Percentiles rank a stretch among this genome's conserved stretches.
These are phyloP conservation scores for Lasioglossum malachurum DNA, from an alignment of 2,888 invertebrate genomes.

Conservation along the genomic window DNA sequence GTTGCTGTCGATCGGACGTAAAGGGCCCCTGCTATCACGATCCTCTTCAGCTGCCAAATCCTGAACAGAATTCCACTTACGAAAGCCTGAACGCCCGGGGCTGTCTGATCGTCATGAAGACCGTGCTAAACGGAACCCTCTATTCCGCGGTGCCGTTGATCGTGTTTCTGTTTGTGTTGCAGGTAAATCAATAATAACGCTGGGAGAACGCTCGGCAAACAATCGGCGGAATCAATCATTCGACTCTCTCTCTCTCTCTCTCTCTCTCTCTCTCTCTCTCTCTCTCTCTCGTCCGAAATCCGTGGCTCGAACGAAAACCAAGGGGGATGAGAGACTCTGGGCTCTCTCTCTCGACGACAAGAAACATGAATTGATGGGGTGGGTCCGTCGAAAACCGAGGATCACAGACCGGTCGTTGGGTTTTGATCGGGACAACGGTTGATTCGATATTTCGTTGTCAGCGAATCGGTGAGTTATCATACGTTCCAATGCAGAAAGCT, in stretches of 20 bases:
- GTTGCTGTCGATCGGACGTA: slow-evolving; percentile 87
- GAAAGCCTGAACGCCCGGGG: slow-evolving; percentile 65
- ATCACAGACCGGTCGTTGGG: not conserved
- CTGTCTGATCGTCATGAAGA: slow-evolving; percentile 65
- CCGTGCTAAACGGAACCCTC: slow-evolving; percentile 60
- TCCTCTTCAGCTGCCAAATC: slow-evolving; percentile 86
- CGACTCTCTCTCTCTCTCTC: not conserved
- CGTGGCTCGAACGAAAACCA: not conserved
- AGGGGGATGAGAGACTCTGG: not conserved
- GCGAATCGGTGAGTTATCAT: not conserved
- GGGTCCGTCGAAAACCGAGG: not conserved
- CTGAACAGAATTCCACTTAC: slow-evolving; percentile 70
- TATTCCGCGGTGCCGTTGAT: slow-evolving; percentile 57
- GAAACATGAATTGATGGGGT: slow-evolving; percentile 10
- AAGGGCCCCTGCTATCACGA: slow-evolving; percentile 88
- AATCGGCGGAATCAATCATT: slow-evolving; percentile 15
- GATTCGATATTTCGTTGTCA: not conserved
- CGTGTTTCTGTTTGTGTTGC: slow-evolving; percentile 60
- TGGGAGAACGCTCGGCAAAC: not conserved
- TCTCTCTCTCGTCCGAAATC: not conserved
- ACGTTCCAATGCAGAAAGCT: not conserved
- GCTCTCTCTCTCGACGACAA: not conserved
- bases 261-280: not conserved
- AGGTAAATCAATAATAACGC: slow-evolving; percentile 57
- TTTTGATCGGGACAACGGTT: not conserved